Conservation (phyloP, 2,113 vertebrate species). For the Diphyllodes magnificus region DNA sequence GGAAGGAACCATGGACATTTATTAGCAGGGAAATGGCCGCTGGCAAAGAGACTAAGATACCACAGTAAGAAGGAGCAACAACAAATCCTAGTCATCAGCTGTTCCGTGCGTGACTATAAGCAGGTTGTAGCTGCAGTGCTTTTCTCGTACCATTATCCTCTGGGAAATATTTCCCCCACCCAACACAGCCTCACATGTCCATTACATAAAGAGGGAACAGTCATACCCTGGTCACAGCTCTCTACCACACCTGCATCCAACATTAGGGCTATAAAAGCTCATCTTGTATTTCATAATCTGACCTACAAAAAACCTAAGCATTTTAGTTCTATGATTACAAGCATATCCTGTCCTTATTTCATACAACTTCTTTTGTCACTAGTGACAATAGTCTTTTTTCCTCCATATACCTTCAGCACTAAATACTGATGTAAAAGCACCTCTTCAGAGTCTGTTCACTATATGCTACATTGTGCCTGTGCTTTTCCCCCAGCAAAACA, state of each 20-base stretch:
- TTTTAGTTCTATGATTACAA: not conserved
- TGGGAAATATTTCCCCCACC: not conserved
- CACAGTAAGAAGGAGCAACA: not conserved
- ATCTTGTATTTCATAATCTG: not conserved
- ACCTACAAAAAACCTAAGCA: not conserved
- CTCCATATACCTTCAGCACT: not conserved
- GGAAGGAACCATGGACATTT: not conserved
- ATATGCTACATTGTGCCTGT: not conserved
- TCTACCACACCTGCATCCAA: not conserved
- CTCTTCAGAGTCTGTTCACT: not conserved
- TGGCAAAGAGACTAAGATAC: not conserved
- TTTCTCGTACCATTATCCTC: not conserved
- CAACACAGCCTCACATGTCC: not conserved
- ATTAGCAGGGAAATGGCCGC: not conserved
- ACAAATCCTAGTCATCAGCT: not conserved
- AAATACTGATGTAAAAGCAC: not conserved
- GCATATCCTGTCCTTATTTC: not conserved
- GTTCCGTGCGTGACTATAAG: not conserved
- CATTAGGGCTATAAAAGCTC: not conserved
- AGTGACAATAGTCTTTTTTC: not conserved
- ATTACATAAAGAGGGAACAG: not conserved
- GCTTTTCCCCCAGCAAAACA: not conserved
- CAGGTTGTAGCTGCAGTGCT: not conserved
- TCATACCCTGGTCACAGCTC: not conserved
- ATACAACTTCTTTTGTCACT: not conserved